Base-by-base conservation (phyloP, 2,888 invertebrate genomes). In the Atherix ibis region DNA sequence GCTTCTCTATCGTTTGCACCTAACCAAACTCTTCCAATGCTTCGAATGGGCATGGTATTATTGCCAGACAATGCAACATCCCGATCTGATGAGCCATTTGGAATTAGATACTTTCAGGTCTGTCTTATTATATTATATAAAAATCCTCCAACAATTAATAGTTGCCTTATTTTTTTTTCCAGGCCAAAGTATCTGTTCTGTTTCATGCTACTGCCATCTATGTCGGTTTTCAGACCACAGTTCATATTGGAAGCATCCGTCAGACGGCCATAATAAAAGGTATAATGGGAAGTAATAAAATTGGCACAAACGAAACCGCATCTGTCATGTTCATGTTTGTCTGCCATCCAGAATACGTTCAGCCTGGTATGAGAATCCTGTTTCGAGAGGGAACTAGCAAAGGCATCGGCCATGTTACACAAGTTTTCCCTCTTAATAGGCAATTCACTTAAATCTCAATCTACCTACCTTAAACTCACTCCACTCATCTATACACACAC, bases 181-280 rank as follows among this genome's bases (percentile, higher is more conserved):
- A 88, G 76, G 95, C 95, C 0, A 80, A 78, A 31, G 79, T 97
- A 1, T 77, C 80, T 25, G 77, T 97, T 1, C 65, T 95, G n/a
- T 81, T 81, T 41, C 92, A 92, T 55, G 73, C 83, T 0, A 85
- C 80, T 1, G 75, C 78, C 10, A 85, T 89, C 39, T 76, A 71
- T 42, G 75, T 76, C 4, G 87, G 87, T 18, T 87, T 84, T 56
- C 85, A 87, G 59, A 84, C 89, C 14, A 94, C 94, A 1, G 82
- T 95, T 0, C 92, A 95, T 57, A 85, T 95, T 33, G 95, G 92
- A 0, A 94, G 89, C 48, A 85, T 98, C 5, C 66, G 94, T 1
- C 95, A 95, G 62, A 94, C 94, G 0, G 94, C 88, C n/a, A 76
- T 83, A 6, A 80, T 95, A 31, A 74, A 81, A 47, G 85, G 75